Percentiles rank a stretch among this genome's conserved stretches.
Conservation (phyloP, 2,113 vertebrate genomes). For the Cyphomyrus plagiostoma region DNA sequence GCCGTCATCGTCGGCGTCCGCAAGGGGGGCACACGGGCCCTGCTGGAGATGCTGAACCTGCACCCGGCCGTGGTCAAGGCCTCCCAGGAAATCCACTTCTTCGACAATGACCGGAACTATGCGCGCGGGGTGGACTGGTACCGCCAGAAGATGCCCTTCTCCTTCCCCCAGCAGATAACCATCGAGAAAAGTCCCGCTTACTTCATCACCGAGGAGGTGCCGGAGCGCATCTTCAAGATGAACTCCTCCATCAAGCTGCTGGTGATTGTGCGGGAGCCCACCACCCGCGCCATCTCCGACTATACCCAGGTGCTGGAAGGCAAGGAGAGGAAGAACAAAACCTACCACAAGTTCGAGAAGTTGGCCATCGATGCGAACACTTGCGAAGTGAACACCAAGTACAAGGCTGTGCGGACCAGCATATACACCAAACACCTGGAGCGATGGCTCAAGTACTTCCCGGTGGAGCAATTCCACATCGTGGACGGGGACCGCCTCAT, state of each 20-base stretch:
- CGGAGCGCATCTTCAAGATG: slow-evolving; percentile 96
- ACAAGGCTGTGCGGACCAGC: slow-evolving; percentile 91
- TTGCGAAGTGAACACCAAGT: slow-evolving; percentile 92
- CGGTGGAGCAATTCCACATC: slow-evolving; percentile 85
- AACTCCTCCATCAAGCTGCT: slow-evolving; percentile 91
- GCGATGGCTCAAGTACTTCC: slow-evolving; percentile 90
- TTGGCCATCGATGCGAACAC: slow-evolving; percentile 82
- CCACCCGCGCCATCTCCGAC: slow-evolving; percentile 89
- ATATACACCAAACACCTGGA: slow-evolving; percentile 96
- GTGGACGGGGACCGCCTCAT: slow-evolving; percentile 94
- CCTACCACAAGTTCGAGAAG: slow-evolving; percentile 90
- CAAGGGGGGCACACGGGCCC: slow-evolving; percentile 87
- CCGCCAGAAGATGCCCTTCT: slow-evolving; percentile 91
- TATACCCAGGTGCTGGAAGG: slow-evolving; percentile 95
- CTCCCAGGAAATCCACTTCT: slow-evolving; percentile 96
- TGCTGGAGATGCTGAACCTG: slow-evolving; percentile 94
- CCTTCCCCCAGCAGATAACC: slow-evolving; percentile 89
- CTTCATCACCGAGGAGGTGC: slow-evolving; percentile 92
- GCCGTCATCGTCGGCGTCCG: slow-evolving; percentile 94
- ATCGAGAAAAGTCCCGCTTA: slow-evolving; percentile 96
- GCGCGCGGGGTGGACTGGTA: slow-evolving; percentile 92
- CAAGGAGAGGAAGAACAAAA: slow-evolving; percentile 93
- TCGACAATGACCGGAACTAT: slow-evolving; percentile 91
- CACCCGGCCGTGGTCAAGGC: slow-evolving; percentile 93
- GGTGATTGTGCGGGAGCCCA: slow-evolving; percentile 91